A percentile compares a stretch with the other conserved stretches of the same genome.
Evolutionary conservation across 2,113 vertebrate genomes (phyloP).

Genomic region (Sinocyclocheilus grahami): DNA sequence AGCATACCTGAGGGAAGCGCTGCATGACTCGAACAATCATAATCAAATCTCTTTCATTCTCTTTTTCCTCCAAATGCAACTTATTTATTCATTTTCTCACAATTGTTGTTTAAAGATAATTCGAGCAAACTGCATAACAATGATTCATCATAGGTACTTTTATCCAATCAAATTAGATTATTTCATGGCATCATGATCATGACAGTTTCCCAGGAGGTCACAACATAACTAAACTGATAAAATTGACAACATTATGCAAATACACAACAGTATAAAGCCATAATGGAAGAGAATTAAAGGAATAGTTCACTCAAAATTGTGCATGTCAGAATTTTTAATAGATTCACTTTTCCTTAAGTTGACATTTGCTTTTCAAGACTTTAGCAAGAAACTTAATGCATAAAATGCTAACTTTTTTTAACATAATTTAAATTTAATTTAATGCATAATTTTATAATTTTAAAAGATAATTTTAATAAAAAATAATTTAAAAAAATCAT

Average conservation of each 20-base stretch:
- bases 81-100: background rate
- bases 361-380: background rate
- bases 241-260: background rate
- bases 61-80: background rate
- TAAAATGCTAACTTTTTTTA: no score
- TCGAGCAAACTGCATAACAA: background rate
- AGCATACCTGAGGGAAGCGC: background rate
- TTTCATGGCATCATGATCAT: background rate
- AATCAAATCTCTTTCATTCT: background rate
- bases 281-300: background rate
- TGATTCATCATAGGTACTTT: background rate
- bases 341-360: background rate
- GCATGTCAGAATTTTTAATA: background rate
- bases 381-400: no score
- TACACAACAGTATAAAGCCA: background rate
- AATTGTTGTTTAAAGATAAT: background rate
- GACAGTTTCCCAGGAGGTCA: background rate
- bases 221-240: background rate
- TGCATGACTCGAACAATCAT: background rate
- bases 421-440: background rate
- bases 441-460: background rate
- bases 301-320: background rate
- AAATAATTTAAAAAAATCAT: background rate
- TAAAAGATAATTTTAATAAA: no score
- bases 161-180: background rate